Conservation (phyloP, 1,140 invertebrate genomes). For the Drosophila seguyi region DNA sequence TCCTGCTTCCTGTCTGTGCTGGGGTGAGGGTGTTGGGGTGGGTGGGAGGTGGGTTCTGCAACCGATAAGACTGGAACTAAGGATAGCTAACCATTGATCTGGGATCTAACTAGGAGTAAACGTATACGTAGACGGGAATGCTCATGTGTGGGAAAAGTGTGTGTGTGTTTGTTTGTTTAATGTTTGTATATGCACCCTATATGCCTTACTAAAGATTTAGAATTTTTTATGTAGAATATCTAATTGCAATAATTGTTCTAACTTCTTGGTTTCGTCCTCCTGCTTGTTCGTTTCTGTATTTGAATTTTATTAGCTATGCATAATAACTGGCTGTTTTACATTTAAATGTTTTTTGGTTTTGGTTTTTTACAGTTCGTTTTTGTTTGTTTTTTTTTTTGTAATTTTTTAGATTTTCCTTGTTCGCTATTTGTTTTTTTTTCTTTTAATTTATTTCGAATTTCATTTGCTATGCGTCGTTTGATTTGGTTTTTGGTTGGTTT, state of each 20-base stretch:
- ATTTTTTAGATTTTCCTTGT: conserved; percentile 33
- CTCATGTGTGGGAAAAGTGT: conserved; percentile 2
- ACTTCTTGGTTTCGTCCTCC: conserved; percentile 33
- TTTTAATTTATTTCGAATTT: conserved; percentile 63
- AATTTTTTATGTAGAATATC: conserved; percentile 80
- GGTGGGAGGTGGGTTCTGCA: conserved; percentile 12
- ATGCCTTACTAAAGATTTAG: conserved; percentile 67
- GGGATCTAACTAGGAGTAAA: conserved; percentile 3
- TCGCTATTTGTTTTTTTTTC: conserved; percentile 32
- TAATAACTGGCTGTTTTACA: conserved; percentile 78
- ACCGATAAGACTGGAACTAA: conserved; percentile 24
- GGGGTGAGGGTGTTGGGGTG: not conserved
- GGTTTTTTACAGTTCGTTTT: conserved; percentile 63
- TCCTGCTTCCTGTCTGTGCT: conserved; percentile 16
- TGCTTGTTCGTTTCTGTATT: conserved; percentile 40
- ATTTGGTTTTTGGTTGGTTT: conserved; percentile 63
- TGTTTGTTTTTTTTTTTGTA: conserved; percentile 41
- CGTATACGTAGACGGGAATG: conserved; percentile 9
- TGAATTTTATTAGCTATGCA: conserved; percentile 69
- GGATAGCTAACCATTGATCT: conserved; percentile 13
- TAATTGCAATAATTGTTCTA: conserved; percentile 69
- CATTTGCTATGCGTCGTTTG: conserved; percentile 77
- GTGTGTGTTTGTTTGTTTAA: conserved; percentile 11
- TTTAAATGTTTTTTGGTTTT: conserved; percentile 63
- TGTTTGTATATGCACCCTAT: conserved; percentile 52